Conservation (phyloP, 2,113 vertebrate species). For the Diphyllodes magnificus region DNA sequence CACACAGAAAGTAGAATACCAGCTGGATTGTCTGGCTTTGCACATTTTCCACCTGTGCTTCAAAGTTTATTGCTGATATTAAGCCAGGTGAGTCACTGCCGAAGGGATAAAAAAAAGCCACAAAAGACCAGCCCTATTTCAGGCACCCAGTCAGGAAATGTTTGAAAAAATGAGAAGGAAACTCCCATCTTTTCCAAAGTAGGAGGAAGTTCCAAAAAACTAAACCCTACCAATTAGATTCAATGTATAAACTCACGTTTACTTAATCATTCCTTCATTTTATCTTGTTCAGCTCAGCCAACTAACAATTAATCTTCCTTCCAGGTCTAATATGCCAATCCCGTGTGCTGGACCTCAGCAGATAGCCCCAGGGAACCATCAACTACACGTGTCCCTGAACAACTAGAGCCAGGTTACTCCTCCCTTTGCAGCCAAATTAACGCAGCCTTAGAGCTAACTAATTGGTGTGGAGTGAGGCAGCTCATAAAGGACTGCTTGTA, state of each 20-base stretch:
- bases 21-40: background rate
- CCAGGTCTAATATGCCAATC: background rate
- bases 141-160: conserved; percentile 22
- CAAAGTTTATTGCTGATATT: conserved; percentile 15
- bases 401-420: background rate
- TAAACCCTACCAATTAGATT: conserved; percentile 26
- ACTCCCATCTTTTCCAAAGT: background rate
- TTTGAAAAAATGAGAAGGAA: conserved; percentile 25
- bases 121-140: background rate
- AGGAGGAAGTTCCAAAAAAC: conserved; percentile 28
- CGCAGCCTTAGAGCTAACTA: background rate
- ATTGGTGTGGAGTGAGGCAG: background rate
- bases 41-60: conserved; percentile 13
- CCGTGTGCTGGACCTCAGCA: background rate
- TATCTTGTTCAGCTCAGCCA: background rate
- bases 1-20: background rate
- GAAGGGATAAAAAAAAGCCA: background rate
- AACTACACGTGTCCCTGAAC: background rate
- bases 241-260: background rate
- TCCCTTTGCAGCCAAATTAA: background rate
- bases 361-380: background rate
- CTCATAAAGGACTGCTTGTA: background rate
- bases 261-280: conserved; percentile 17
- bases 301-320: background rate
- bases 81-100: conserved; percentile 33